phyloP scores from a whole-genome alignment of 1,140 invertebrate genomes.

The Aphelenchoides fujianensis region DNA sequence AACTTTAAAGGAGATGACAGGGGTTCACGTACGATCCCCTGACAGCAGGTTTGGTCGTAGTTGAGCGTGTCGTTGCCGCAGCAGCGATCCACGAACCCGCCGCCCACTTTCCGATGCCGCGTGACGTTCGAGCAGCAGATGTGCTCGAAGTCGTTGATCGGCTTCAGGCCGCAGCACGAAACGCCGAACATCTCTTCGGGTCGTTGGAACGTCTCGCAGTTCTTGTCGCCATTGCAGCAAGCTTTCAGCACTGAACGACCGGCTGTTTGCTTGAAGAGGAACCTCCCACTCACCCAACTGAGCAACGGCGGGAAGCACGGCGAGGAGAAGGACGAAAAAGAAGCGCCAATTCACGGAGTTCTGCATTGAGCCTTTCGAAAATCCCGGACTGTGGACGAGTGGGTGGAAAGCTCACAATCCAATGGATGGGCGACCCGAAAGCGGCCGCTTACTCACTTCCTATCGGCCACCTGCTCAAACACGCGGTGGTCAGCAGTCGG shows the following conservation, averaged over 20 bases:
- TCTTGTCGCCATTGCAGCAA: slow-evolving; percentile 40
- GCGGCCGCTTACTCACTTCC: no score
- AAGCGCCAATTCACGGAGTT: no score
- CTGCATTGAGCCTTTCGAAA: no score
- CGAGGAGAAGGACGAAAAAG: background rate
- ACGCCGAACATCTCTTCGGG: slow-evolving; percentile 50
- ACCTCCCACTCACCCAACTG: background rate
- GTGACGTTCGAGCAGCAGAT: slow-evolving; percentile 53
- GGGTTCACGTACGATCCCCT: slow-evolving; percentile 37
- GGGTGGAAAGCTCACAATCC: no score
- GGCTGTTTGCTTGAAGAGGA: background rate
- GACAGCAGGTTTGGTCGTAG: slow-evolving; percentile 54
- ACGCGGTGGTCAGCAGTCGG: no score
- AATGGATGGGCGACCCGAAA: no score
- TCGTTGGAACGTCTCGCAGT: slow-evolving; percentile 45
- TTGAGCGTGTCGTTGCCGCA: slow-evolving; percentile 48
- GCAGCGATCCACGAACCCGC: slow-evolving; percentile 36
- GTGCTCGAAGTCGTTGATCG: slow-evolving; percentile 50
- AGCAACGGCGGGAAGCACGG: background rate
- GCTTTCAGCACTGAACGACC: slow-evolving; percentile 32
- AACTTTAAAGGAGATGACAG: slow-evolving; percentile 4
- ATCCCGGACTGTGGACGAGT: no score
- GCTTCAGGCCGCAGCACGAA: slow-evolving; percentile 45
- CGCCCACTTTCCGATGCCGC: slow-evolving; percentile 22
- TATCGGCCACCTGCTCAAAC: no score